Base-by-base conservation (phyloP, 2,797 vertebrate species). In the Microchirus variegatus region DNA sequence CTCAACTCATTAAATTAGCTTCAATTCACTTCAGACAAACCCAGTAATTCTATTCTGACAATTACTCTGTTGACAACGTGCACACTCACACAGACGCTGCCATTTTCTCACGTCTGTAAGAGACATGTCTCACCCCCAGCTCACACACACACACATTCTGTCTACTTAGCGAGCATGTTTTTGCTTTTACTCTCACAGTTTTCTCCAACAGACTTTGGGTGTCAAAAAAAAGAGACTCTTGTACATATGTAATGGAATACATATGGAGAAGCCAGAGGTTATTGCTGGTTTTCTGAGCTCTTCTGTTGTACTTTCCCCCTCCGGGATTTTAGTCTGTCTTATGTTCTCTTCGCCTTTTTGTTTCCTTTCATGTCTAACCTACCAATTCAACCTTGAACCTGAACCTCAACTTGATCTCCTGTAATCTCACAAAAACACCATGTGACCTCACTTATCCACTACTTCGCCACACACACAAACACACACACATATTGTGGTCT, bases 71-170 rank as follows among this genome's bases (percentile, higher is more conserved):
- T 16, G 2, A 62, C 65, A 67, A 31, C 4, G 7, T 31, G 31
- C 59, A 38, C 2, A 0, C 18, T 47, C 58, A 40, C 35, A 9
- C 37, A 76, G 64, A 76, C 62, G 46, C 13, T 15, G 63, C 15
- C 13, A 42, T 75, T 85, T 86, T 80, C 72, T 90, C 76, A 86
- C 87, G 77, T 75, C 75, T 78, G 64, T 67, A 86, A 80, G 88
- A 87, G 87, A 79, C 80, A 91, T 89, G 79, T 90, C 84, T 87
- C 89, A 89, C 82, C 78, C 77, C 43, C 78, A 51, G 42, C 14
- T 68, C 48, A 36, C 52, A 48, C 54, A 49, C 61, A 53, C 53
- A 52, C n/a, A 47, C 56, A 44, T 38, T 65, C 22, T 22, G 42
- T 65, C 31, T 52, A 31, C 53, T 50, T 51, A 10, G 66, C 68